These are phyloP conservation scores for Drosophila watanabei DNA, from an alignment of 1,140 invertebrate species.

Conservation along the genomic window DNA sequence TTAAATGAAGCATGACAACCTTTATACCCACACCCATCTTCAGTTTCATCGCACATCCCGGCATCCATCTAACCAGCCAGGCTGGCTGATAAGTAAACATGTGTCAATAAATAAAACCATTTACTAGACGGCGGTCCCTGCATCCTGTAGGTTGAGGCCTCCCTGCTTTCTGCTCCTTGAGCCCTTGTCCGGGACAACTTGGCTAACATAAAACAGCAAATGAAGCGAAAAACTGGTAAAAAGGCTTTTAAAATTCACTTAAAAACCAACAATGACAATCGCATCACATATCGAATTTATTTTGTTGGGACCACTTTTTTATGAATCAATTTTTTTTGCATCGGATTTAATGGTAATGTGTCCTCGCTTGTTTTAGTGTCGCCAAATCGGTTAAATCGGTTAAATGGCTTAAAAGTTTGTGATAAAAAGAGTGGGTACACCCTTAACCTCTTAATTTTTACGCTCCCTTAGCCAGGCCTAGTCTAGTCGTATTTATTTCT, in stretches of 20 bases:
- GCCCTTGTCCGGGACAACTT: constrained; percentile 30
- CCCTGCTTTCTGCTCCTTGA: no score
- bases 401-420: constrained; percentile 81
- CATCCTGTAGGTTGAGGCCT: constrained; percentile 18
- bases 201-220: constrained; percentile 74
- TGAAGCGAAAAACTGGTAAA: constrained; percentile 80
- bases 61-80: constrained; percentile 6
- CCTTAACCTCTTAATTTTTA: constrained; percentile 50
- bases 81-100: constrained; percentile 71
- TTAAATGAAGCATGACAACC: constrained; percentile 78
- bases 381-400: constrained; percentile 79
- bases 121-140: constrained; percentile 51
- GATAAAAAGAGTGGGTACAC: constrained; percentile 54
- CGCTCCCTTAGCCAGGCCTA: constrained; percentile 38
- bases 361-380: constrained; percentile 65
- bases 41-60: neutral
- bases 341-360: constrained; percentile 50
- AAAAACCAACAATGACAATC: constrained; percentile 78
- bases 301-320: constrained; percentile 55
- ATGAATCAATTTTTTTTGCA: constrained; percentile 69
- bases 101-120: constrained; percentile 84
- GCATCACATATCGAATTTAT: constrained; percentile 60
- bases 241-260: constrained; percentile 83
- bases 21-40: constrained; percentile 33
- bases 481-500: constrained; percentile 8